Evolutionary conservation across 1,140 invertebrate genomes (phyloP), one percentile per base, ranked within the genome.

Genomic region (Lethrus apterus): DNA sequence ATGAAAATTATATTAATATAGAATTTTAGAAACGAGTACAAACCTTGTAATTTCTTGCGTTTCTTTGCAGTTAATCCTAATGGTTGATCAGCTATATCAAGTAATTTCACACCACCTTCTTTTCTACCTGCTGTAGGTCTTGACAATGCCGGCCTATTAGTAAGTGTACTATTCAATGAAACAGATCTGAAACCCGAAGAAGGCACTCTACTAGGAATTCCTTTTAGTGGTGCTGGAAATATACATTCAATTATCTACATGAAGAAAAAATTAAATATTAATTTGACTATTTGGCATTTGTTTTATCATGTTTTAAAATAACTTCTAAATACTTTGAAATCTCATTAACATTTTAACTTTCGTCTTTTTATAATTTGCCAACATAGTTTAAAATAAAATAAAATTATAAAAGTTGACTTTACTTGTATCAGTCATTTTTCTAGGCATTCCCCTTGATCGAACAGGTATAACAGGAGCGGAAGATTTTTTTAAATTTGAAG

Each of bases 341-440:
- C n/a, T n/a, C n/a, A n/a, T n/a, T n/a, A n/a, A n/a, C n/a, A n/a
- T n/a, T n/a, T n/a, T n/a, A n/a, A n/a, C n/a, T n/a, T n/a, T n/a
- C n/a, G n/a, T n/a, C n/a, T n/a, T n/a, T n/a, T n/a, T n/a, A n/a
- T n/a, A n/a, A n/a, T n/a, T n/a, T n/a, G n/a, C n/a, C n/a, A n/a
- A n/a, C n/a, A n/a, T n/a, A n/a, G n/a, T n/a, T n/a, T n/a, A n/a
- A n/a, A n/a, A n/a, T n/a, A n/a, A n/a, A n/a, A n/a, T n/a, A n/a
- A n/a, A n/a, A 33, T 7, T 21, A 31, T 29, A 34, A 15, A 23
- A 40, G 17, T 5, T 21, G 26, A 31, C 13, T 72, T 79, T 74
- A 92, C 88, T 91, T 49, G 89, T 89, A 66, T 96, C 92, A 57
- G 90, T 93, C 88, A 97, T 93, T 76, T 93, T 94, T 51, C 93